Base-by-base conservation (phyloP, 2,113 vertebrate genomes). In the Entomyzon cyanotis region DNA sequence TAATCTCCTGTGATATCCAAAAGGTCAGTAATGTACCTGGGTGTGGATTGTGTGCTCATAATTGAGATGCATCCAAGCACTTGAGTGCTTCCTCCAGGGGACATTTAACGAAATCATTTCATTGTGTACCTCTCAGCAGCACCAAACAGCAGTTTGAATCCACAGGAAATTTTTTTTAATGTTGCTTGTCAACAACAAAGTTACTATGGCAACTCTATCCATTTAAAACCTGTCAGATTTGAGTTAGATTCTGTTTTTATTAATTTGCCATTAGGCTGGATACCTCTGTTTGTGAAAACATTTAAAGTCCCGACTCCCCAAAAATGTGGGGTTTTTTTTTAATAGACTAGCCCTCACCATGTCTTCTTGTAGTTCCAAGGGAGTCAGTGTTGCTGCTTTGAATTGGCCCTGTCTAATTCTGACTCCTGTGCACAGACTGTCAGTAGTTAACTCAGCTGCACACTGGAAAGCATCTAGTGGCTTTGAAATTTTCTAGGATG, bases 141-240 rank as follows among this genome's bases (percentile, higher is more conserved):
- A 55, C 59, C 47, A 90, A 86, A 50, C 28, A 35, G 53, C 28
- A 42, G 39, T 69, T 87, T 76, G 27, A 91, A 95, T 93, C 64
- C 70, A 42, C 15, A 41, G 65, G 14, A 71, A 5, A 15, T 28
- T 28, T 73, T 73, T 82, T 39, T 2, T 81, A 74, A 12, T 46
- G 46, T 88, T 89, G 18, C 33, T 86, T 93, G 64, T 94, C 60
- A 68, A 80, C 59, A 83, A 33, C 30, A 69, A 83, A 70, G 67
- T 86, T 90, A 44, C 63, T 68, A 63, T 7, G 6, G 73, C 7
- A 84, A 87, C 65, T 5, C 1, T 42, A 73, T 74, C 35, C 59
- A 21, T 67, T 23, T 41, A 80, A 93, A 74, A 41, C 35, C 35
- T 76, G 59, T 47, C 46, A 56, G n/a, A 62, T 82, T 70, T 49